A percentile compares a stretch with the other conserved stretches of the same genome.
phyloP scores from a whole-genome alignment of 2,113 vertebrate species.

The Alexandromys fortis region DNA sequence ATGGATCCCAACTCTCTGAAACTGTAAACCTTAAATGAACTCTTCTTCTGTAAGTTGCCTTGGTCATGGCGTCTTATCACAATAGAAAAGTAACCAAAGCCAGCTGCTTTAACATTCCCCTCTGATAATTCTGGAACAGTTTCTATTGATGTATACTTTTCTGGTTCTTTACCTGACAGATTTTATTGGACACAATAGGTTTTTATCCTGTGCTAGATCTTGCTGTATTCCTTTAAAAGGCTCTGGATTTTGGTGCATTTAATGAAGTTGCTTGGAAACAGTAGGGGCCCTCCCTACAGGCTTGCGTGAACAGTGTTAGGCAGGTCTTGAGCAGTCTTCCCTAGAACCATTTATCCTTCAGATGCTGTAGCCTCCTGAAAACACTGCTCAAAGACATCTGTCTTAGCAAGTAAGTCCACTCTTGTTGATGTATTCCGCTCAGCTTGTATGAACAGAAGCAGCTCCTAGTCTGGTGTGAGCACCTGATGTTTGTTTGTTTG shows the following conservation, averaged over 20 bases:
- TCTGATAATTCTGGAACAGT: slow-evolving; percentile 31
- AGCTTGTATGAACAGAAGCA: neutral
- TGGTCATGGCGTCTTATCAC: neutral
- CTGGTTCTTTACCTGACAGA: neutral
- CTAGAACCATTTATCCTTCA: neutral
- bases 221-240: slow-evolving; percentile 37
- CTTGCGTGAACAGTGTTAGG: neutral
- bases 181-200: neutral
- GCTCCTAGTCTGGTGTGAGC: neutral
- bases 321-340: neutral
- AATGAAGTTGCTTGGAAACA: neutral
- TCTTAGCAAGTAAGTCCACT: neutral
- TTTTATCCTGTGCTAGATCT: neutral
- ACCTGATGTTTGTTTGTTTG: neutral
- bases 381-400: neutral
- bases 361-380: neutral
- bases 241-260: neutral
- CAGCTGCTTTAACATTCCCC: neutral
- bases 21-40: neutral
- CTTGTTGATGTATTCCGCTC: neutral
- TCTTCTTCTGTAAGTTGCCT: neutral
- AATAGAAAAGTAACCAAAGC: neutral
- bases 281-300: neutral
- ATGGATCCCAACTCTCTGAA: neutral
- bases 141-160: slow-evolving; percentile 43